phyloP scores from a whole-genome alignment of 1,140 invertebrate genomes.

The Campodea augens region DNA sequence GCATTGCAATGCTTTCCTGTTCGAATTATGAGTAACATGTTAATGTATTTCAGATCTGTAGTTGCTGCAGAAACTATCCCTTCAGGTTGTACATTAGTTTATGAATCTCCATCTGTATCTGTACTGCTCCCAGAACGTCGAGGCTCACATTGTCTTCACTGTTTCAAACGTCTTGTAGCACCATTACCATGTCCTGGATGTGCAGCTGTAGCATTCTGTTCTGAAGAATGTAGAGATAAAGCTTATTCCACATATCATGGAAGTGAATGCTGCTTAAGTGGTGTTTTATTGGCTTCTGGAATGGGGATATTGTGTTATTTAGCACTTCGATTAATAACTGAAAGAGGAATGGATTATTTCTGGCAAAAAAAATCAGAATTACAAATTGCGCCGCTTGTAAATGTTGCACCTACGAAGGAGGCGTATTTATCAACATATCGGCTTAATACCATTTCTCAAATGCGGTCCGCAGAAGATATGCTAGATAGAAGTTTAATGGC shows the following conservation, averaged over 20 bases:
- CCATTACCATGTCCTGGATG: slow-evolving; percentile 27
- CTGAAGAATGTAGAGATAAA: slow-evolving; percentile 22
- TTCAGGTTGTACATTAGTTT: slow-evolving; percentile 42
- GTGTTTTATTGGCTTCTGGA: slow-evolving; percentile 33
- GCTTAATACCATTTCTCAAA: too few relatives aligned
- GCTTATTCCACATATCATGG: slow-evolving; percentile 27
- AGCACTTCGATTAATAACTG: slow-evolving; percentile 50
- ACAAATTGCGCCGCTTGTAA: too few relatives aligned
- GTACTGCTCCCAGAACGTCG: slow-evolving; percentile 49
- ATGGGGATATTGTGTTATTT: slow-evolving; percentile 59
- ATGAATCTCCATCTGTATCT: slow-evolving; percentile 52
- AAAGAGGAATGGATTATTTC: slow-evolving; percentile 12
- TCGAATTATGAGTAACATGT: too few relatives aligned
- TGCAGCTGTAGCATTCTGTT: slow-evolving; percentile 24
- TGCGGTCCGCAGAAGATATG: slow-evolving; percentile 45
- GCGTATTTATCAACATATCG: too few relatives aligned
- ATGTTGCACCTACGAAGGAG: too few relatives aligned
- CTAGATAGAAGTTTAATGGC: slow-evolving; percentile 57
- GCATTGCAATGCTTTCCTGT: too few relatives aligned
- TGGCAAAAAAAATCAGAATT: not conserved
- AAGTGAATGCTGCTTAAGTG: slow-evolving; percentile 30
- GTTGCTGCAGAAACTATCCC: slow-evolving; percentile 35
- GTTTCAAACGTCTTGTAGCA: slow-evolving; percentile 30
- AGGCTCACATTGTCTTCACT: slow-evolving; percentile 62
- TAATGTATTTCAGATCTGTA: too few relatives aligned